phyloP scores from a whole-genome alignment of 2,888 invertebrate species.

The Zygogramma bicolorata region DNA sequence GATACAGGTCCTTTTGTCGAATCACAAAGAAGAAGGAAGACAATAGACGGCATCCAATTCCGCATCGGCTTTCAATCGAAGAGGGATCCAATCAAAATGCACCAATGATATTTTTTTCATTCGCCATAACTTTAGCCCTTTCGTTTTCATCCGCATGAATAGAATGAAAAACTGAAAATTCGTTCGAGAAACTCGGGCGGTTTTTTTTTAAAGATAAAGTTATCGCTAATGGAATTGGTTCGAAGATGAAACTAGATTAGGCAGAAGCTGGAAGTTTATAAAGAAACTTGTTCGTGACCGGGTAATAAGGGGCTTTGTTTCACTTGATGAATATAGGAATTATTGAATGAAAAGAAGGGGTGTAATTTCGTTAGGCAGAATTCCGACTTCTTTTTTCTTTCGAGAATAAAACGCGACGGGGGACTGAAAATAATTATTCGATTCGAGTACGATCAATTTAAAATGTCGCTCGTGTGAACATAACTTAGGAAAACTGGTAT shows the following conservation, averaged over 20 bases:
- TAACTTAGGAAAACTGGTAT: not conserved
- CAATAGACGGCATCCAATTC: not conserved
- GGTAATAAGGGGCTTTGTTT: not conserved
- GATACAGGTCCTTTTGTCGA: not conserved
- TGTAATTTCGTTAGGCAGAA: not conserved
- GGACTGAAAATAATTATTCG: not conserved
- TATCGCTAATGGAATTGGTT: constrained; percentile 3
- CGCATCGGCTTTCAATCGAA: not conserved
- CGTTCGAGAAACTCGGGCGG: not conserved
- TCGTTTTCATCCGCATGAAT: not conserved
- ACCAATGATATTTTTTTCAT: not conserved
- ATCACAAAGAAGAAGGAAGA: not conserved
- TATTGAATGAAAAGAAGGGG: not conserved
- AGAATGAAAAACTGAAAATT: not conserved
- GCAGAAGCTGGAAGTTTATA: not conserved
- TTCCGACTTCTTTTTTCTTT: not conserved
- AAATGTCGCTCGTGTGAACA: not conserved
- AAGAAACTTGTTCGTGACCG: not conserved
- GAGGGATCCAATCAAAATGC: not conserved
- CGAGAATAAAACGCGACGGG: not conserved
- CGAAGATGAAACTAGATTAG: not conserved
- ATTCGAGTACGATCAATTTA: not conserved
- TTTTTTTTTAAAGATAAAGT: not conserved
- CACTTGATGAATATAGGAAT: not conserved
- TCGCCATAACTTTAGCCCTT: not conserved